Conservation (phyloP, 2,113 vertebrate genomes). For the Dipodomys merriami region DNA sequence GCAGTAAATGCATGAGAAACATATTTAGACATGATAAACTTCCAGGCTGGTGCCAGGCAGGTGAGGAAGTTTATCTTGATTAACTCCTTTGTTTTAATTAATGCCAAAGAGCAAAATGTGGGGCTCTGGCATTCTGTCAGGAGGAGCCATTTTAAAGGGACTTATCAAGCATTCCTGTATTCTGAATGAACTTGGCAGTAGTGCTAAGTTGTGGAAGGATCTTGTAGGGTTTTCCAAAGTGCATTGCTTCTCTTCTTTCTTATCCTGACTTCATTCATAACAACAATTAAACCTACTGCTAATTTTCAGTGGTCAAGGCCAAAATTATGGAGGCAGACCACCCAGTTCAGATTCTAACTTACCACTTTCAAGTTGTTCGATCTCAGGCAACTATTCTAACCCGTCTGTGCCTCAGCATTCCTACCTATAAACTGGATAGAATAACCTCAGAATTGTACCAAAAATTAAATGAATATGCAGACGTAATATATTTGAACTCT, state of each 20-base stretch:
- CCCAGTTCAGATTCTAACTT: not conserved
- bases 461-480: constrained; percentile 24
- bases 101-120: constrained; percentile 72
- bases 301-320: not conserved
- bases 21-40: constrained; percentile 94
- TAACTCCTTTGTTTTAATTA: constrained; percentile 88
- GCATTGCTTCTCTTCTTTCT: not conserved
- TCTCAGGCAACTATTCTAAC: constrained; percentile 47
- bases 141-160: constrained; percentile 51
- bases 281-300: constrained; percentile 10
- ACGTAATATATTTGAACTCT: constrained; percentile 21
- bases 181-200: not conserved
- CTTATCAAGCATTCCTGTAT: not conserved
- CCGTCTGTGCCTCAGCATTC: not conserved
- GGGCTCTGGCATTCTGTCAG: constrained; percentile 47
- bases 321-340: not conserved
- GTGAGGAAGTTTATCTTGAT: constrained; percentile 89
- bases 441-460: not conserved
- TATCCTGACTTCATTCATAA: constrained; percentile 17
- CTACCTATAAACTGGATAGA: not conserved
- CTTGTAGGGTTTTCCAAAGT: not conserved
- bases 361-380: constrained; percentile 3
- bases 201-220: not conserved
- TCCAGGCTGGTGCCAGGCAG: constrained; percentile 83
- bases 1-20: constrained; percentile 98